These are phyloP conservation scores for Mesorhabditis belari DNA, from an alignment of 2,888 invertebrate species.

Conservation along the genomic window DNA sequence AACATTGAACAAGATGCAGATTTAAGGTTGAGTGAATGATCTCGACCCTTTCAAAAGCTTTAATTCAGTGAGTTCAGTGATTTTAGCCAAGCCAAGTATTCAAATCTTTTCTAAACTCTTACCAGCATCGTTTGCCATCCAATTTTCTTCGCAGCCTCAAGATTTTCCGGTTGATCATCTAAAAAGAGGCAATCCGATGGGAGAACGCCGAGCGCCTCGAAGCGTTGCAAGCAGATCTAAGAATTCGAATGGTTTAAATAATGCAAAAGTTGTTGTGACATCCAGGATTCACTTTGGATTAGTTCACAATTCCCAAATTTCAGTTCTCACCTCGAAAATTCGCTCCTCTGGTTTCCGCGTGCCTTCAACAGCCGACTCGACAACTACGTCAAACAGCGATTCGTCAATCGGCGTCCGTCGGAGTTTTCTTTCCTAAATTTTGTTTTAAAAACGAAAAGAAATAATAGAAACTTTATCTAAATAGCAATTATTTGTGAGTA, in stretches of 20 bases:
- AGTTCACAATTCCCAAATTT: too few species aligned
- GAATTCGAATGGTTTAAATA: neutral
- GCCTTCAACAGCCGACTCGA: constrained; percentile 1
- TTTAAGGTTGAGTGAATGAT: too few species aligned
- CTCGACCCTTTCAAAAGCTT: too few species aligned
- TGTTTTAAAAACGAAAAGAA: neutral
- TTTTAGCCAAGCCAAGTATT: too few species aligned
- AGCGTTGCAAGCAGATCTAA: neutral
- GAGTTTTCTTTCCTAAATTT: neutral
- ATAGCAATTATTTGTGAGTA: neutral
- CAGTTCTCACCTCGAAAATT: neutral
- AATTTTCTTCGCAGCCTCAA: neutral
- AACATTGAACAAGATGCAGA: too few species aligned
- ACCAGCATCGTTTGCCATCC: neutral
- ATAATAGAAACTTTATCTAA: neutral
- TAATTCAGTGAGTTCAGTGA: too few species aligned
- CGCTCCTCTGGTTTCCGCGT: neutral
- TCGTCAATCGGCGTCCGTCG: neutral
- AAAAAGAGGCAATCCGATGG: neutral
- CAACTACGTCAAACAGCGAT: constrained; percentile 1
- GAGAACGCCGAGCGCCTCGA: neutral
- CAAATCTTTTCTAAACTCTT: neutral
- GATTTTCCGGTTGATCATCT: constrained; percentile 4
- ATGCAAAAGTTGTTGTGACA: neutral
- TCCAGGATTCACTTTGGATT: too few species aligned